phyloP scores from a whole-genome alignment of 2,797 vertebrate species.

The Notolabrus celidotus region DNA sequence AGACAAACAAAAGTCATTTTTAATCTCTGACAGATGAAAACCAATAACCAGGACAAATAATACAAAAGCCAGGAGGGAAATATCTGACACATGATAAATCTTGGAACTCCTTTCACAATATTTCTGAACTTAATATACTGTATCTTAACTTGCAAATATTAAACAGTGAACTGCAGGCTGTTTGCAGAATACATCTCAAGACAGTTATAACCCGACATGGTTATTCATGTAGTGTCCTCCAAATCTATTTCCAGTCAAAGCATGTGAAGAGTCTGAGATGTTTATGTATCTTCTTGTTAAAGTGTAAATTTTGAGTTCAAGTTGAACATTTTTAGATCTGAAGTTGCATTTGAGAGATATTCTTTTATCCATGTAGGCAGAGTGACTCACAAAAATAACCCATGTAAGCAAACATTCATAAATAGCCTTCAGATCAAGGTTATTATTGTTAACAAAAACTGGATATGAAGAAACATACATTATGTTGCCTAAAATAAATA shows the following conservation, averaged over 20 bases:
- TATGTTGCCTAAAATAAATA: no score
- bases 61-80: constrained; percentile 52
- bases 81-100: constrained; percentile 50
- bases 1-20: constrained; percentile 57
- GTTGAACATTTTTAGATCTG: no score
- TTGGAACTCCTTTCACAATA: constrained; percentile 38
- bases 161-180: constrained; percentile 17
- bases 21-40: constrained; percentile 57
- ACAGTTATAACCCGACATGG: background rate
- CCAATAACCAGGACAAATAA: constrained; percentile 56
- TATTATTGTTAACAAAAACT: no score
- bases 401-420: no score
- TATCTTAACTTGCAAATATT: constrained; percentile 25
- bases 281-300: no score
- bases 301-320: no score
- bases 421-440: no score
- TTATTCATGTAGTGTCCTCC: background rate
- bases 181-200: constrained; percentile 28
- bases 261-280: no score
- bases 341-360: no score
- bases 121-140: constrained; percentile 49
- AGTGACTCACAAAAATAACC: no score
- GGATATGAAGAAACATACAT: no score
- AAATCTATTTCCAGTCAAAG: background rate
- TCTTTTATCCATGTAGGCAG: no score